These are phyloP conservation scores for Brachionus manjavacas DNA, from an alignment of 1,140 invertebrate species.

Conservation along the genomic window DNA sequence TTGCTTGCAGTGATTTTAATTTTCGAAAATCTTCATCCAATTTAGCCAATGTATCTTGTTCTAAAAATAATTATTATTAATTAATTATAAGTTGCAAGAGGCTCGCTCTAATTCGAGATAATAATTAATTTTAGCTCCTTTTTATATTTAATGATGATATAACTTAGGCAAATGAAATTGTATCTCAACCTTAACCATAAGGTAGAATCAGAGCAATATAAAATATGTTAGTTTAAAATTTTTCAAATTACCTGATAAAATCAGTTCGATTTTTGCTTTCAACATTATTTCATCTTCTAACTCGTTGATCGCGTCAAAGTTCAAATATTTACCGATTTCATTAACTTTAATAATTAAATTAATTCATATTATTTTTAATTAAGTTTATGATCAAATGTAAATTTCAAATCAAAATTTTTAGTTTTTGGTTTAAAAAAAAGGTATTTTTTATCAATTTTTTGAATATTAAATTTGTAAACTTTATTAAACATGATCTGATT, in stretches of 20 bases:
- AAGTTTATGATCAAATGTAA: no score
- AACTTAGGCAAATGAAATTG: no score
- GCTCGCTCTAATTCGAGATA: not conserved
- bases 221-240: not conserved
- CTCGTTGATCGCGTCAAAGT: not conserved
- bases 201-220: not conserved
- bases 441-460: no score
- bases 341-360: not conserved
- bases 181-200: no score
- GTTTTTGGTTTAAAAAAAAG: no score
- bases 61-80: constrained; percentile 5
- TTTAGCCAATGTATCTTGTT: constrained; percentile 2
- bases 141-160: no score
- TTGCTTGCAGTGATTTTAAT: not conserved
- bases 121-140: no score
- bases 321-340: constrained; percentile 19
- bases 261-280: constrained; percentile 27
- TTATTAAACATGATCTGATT: no score
- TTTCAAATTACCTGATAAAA: constrained; percentile 3
- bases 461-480: no score
- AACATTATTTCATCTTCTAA: constrained; percentile 12
- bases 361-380: not conserved
- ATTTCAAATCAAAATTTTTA: no score
- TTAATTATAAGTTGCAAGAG: not conserved
- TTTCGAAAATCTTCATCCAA: constrained; percentile 13